These are phyloP conservation scores for Chymomyza amoena DNA, from an alignment of 2,888 invertebrate genomes.

Conservation along the genomic window DNA sequence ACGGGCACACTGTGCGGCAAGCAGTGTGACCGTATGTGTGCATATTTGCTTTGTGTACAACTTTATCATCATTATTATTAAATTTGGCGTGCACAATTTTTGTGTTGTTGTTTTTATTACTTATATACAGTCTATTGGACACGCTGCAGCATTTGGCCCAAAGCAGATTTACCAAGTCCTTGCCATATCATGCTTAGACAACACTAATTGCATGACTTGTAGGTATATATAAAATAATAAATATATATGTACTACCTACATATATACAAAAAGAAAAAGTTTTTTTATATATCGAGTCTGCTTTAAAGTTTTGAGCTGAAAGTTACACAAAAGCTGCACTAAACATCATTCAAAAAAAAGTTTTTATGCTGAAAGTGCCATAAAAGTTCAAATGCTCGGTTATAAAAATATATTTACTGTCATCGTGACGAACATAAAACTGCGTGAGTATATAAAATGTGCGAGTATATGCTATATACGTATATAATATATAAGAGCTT, in stretches of 20 bases:
- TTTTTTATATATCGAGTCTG: neutral
- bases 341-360: neutral
- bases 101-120: neutral
- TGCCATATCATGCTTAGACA: neutral
- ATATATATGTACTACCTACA: neutral
- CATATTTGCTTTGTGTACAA: constrained; percentile 16
- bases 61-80: constrained; percentile 72
- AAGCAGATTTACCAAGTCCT: neutral
- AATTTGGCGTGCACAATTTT: constrained; percentile 41
- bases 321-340: neutral
- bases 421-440: neutral
- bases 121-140: neutral
- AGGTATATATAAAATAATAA: no score
- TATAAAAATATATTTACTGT: no score
- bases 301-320: neutral
- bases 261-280: neutral
- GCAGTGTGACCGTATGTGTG: neutral
- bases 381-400: neutral
- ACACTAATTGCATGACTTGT: neutral
- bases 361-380: neutral
- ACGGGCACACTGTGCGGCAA: constrained; percentile 23
- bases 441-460: neutral
- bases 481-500: neutral
- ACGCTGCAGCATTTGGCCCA: neutral
- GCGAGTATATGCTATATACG: neutral